These are phyloP conservation scores for Gymnocheta viridis DNA, from an alignment of 2,888 invertebrate genomes.

Conservation along the genomic window DNA sequence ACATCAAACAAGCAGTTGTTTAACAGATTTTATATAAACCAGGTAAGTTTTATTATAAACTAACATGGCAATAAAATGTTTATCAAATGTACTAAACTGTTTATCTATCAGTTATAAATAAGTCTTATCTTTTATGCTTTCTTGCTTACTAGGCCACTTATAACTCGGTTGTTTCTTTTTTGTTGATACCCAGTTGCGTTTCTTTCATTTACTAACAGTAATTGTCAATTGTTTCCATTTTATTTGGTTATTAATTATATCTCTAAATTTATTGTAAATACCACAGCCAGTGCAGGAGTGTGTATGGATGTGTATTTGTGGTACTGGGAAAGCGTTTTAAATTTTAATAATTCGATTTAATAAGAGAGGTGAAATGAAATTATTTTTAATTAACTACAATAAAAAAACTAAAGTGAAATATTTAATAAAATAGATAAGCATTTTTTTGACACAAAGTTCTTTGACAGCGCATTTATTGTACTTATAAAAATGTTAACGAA, in stretches of 20 bases:
- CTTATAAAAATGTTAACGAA: too few relatives aligned
- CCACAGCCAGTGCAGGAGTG: not conserved
- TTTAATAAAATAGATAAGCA: too few relatives aligned
- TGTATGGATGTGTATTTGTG: not conserved
- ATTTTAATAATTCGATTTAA: too few relatives aligned
- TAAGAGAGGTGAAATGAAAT: too few relatives aligned
- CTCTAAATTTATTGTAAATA: not conserved
- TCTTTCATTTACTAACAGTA: too few relatives aligned
- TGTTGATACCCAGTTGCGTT: not conserved
- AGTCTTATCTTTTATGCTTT: not conserved
- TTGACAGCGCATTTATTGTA: too few relatives aligned
- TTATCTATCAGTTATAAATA: not conserved
- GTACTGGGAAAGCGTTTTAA: not conserved
- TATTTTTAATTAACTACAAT: too few relatives aligned
- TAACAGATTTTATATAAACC: not conserved
- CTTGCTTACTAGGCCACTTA: not conserved
- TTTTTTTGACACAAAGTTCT: too few relatives aligned
- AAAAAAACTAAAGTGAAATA: too few relatives aligned
- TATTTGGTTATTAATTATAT: not conserved
- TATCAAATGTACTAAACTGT: not conserved
- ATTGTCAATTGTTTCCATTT: not conserved
- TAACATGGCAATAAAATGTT: not conserved
- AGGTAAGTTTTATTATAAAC: constrained; percentile 35
- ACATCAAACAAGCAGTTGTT: not conserved
- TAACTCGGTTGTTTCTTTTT: not conserved